Evolutionary conservation across 2,888 invertebrate genomes (phyloP), one percentile per base, ranked within the genome.

Genomic region (Pseudolycoriella hygida): DNA sequence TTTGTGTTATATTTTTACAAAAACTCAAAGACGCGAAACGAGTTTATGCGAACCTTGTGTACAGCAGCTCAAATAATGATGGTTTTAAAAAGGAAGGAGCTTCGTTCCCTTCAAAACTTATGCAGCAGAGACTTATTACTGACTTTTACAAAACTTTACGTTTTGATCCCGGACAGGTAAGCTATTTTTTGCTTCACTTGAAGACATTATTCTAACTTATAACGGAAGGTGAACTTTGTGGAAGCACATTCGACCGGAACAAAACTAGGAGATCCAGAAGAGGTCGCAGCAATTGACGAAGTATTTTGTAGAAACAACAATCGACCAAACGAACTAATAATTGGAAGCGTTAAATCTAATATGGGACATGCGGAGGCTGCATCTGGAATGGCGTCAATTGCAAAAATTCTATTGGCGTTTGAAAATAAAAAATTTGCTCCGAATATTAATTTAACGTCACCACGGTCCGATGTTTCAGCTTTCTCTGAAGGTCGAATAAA

Each of bases 321-420:
- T 17, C 72, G 90, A n/a, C 74, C 71, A 0, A 77, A 74, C 0
- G 82, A 92, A 0, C 70, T 93, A 0, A 64, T 75, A 42, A 82
- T 96, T 47, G 94, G 94, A 2, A 88, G 93, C 0, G 78, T 92
- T 31, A 96, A 96, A 60, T 90, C 92, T 0, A 96, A 93, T 63
- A 72, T 93, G 60, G 96, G 96, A 0, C 96, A 96, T 62, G 74
- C 86, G 1, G 96, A 96, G 59, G 83, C 92, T 1, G 76, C 77
- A 2, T 84, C 86, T 3, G 85, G 89, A 4, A 67, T 90, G 2
- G 85, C 85, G 53, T 82, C 87, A 0, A 60, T 92, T 48, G 76
- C 81, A 1, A 92, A 92, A 70, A 83, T 77, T 51, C 58, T 86
- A 43, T 73, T 89, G 42, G 80, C 85, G 0, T 86, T 90, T 71